phyloP scores from a whole-genome alignment of 2,797 vertebrate genomes.

The Hipposideros larvatus region DNA sequence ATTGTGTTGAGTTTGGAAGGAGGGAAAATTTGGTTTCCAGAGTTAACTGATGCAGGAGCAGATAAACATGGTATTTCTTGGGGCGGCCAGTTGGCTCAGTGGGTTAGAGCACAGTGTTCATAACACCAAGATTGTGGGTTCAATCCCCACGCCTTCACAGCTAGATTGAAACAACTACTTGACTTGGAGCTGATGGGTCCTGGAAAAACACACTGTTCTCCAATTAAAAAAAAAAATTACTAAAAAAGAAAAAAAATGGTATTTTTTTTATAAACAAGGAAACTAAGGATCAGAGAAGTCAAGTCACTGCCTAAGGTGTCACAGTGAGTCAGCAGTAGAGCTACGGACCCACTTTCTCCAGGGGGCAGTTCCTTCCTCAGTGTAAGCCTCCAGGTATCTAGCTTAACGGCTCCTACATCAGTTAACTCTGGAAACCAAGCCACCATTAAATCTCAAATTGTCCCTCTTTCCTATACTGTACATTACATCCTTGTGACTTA shows the following conservation, averaged over 20 bases:
- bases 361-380: not conserved
- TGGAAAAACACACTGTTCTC: no score
- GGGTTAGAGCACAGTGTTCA: no score
- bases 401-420: not conserved
- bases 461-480: not conserved
- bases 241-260: no score
- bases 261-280: not conserved
- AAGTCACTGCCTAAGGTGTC: not conserved
- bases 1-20: not conserved
- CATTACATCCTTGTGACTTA: not conserved
- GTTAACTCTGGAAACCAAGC: no score
- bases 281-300: not conserved
- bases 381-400: not conserved
- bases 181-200: no score
- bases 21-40: not conserved
- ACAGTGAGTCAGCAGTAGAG: not conserved
- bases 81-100: no score
- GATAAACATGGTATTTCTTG: not conserved
- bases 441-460: not conserved
- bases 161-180: no score
- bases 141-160: no score
- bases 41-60: not conserved
- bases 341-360: rapidly evolving
- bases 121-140: no score
- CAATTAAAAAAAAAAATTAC: no score